These are phyloP conservation scores for Unio delphinus DNA, from an alignment of 2,888 invertebrate species.

Conservation along the genomic window DNA sequence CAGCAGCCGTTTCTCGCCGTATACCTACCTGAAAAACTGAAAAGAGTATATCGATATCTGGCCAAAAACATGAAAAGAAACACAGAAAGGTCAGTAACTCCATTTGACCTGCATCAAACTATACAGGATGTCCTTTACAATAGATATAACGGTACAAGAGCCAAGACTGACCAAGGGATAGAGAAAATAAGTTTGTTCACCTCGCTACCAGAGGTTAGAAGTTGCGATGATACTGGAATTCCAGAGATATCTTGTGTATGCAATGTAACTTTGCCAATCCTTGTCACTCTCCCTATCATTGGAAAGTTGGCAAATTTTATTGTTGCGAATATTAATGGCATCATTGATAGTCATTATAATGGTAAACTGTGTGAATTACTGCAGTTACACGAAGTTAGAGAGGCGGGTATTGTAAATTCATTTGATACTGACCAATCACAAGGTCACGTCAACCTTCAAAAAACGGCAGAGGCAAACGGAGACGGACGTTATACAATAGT, in stretches of 20 bases:
- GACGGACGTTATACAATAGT: constrained; percentile 75
- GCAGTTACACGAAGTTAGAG: too few species aligned
- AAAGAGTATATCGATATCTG: constrained; percentile 76
- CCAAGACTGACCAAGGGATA: background rate
- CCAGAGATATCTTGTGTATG: constrained; percentile 91
- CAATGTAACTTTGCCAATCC: constrained; percentile 78
- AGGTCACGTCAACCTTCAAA: too few species aligned
- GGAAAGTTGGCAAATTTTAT: constrained; percentile 76
- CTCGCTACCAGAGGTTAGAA: constrained; percentile 80
- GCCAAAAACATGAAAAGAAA: constrained; percentile 80
- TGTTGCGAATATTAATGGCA: constrained; percentile 79
- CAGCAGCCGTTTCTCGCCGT: constrained; percentile 86
- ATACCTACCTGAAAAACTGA: constrained; percentile 82
- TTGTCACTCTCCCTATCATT: constrained; percentile 75
- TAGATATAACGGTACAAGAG: constrained; percentile 12
- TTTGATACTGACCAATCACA: too few species aligned
- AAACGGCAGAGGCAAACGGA: constrained; percentile 3
- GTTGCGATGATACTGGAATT: constrained; percentile 84
- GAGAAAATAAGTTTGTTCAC: constrained; percentile 79
- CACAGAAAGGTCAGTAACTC: constrained; percentile 80
- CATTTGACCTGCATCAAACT: constrained; percentile 87
- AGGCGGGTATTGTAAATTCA: too few species aligned
- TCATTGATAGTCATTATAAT: constrained; percentile 71
- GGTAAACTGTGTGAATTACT: too few species aligned
- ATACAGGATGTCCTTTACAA: constrained; percentile 77